Evolutionary conservation across 2,888 invertebrate species (phyloP).

Genomic region (Athetis lepigone): DNA sequence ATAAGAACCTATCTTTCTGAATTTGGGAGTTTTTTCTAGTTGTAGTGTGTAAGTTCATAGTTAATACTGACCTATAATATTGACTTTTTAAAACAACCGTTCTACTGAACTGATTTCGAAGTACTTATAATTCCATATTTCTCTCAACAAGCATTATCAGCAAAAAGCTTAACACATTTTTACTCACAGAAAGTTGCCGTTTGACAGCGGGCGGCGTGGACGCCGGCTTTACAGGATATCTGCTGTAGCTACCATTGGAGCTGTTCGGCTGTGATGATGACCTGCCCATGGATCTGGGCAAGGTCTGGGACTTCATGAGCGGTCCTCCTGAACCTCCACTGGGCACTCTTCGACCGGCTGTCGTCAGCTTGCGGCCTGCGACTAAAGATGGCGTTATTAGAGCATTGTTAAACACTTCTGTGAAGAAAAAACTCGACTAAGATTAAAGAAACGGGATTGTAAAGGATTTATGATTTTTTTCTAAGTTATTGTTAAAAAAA

Average conservation of each 20-base stretch:
- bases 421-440: too few species aligned
- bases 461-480: not conserved
- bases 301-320: conserved; percentile 95
- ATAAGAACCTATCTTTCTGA: too few species aligned
- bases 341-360: conserved; percentile 93
- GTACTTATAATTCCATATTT: too few species aligned
- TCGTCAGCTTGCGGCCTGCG: conserved; percentile 94
- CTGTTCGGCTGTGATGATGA: conserved; percentile 90
- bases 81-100: not conserved
- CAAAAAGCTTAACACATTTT: not conserved
- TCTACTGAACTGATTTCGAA: not conserved
- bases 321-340: conserved; percentile 91
- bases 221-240: conserved; percentile 92
- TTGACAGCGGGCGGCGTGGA: conserved; percentile 97
- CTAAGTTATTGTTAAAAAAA: conserved; percentile 8
- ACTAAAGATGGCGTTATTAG: conserved; percentile 84
- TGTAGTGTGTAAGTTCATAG: not conserved
- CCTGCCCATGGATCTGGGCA: conserved; percentile 95
- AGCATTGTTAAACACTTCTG: not conserved
- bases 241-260: conserved; percentile 82
- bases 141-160: conserved; percentile 15
- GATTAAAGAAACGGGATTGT: not conserved
- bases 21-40: too few species aligned
- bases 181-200: conserved; percentile 93
- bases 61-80: not conserved